Evolutionary conservation across 2,113 vertebrate species (phyloP).

Genomic region (Megaceryle torquata): DNA sequence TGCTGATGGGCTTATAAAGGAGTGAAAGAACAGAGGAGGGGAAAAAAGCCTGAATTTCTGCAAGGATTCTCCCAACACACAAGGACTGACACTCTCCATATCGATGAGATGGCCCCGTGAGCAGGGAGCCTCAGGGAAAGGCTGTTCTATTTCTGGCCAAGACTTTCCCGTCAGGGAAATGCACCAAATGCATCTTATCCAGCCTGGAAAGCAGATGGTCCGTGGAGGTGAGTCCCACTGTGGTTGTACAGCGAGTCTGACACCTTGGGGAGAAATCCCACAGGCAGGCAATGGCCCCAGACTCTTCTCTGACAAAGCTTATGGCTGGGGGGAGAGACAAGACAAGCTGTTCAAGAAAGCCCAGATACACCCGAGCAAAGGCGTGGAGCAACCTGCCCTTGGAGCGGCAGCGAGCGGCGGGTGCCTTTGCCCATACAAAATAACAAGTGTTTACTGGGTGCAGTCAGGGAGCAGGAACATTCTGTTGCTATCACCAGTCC

Average conservation of each 20-base stretch:
- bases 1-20: fast-evolving
- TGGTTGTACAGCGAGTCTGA: neutral
- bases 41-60: neutral
- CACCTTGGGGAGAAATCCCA: neutral
- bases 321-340: neutral
- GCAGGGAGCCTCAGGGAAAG: neutral
- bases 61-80: neutral
- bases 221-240: slow-evolving; percentile 28
- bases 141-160: slow-evolving; percentile 16
- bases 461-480: neutral
- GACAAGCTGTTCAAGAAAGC: neutral
- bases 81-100: fast-evolving
- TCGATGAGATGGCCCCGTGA: neutral
- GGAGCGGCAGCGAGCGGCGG: fast-evolving
- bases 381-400: neutral
- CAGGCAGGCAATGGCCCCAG: neutral
- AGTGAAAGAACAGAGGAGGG: neutral
- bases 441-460: neutral
- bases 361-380: neutral
- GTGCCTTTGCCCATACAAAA: neutral
- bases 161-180: neutral
- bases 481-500: neutral
- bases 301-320: neutral
- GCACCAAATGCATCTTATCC: neutral
- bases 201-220: slow-evolving; percentile 42